Evolutionary conservation across 2,797 vertebrate genomes (phyloP).

Genomic region (Rhinichthys osculus): DNA sequence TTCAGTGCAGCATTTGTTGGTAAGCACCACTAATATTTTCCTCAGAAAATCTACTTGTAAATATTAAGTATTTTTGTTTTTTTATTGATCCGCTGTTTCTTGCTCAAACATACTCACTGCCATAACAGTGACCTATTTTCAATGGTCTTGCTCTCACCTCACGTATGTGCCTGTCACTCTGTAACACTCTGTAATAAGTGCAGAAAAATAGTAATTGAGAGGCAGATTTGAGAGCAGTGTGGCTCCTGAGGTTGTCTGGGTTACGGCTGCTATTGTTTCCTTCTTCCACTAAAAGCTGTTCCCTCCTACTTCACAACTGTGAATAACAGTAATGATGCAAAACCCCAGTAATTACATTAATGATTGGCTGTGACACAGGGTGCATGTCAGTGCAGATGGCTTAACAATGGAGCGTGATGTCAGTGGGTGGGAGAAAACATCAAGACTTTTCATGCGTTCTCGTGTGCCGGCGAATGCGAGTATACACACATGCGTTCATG

Average conservation of each 20-base stretch:
- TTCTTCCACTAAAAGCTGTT: slow-evolving; percentile 46
- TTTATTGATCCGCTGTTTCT: not conserved
- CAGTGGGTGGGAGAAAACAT: slow-evolving; percentile 24
- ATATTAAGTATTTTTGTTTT: not conserved
- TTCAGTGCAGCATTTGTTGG: not conserved
- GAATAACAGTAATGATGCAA: slow-evolving; percentile 61
- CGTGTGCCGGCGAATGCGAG: not conserved
- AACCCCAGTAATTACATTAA: slow-evolving; percentile 59
- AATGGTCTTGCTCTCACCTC: not conserved
- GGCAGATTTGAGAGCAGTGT: slow-evolving; percentile 20
- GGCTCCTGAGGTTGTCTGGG: slow-evolving; percentile 47
- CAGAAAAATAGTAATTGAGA: slow-evolving; percentile 18
- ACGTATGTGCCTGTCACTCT: not conserved
- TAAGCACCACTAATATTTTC: not conserved
- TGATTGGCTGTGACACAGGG: slow-evolving; percentile 55
- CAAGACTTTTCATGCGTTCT: slow-evolving; percentile 29
- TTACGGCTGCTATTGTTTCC: slow-evolving; percentile 48
- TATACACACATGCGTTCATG: not conserved
- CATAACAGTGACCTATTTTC: not conserved
- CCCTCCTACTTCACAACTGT: slow-evolving; percentile 47
- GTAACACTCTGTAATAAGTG: not conserved
- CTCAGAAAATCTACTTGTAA: not conserved
- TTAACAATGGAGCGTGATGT: slow-evolving; percentile 54
- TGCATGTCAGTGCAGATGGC: slow-evolving; percentile 57
- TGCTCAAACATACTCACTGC: not conserved